Evolutionary conservation across 2,888 invertebrate genomes (phyloP).

Genomic region (Torymus aiolomorphi): DNA sequence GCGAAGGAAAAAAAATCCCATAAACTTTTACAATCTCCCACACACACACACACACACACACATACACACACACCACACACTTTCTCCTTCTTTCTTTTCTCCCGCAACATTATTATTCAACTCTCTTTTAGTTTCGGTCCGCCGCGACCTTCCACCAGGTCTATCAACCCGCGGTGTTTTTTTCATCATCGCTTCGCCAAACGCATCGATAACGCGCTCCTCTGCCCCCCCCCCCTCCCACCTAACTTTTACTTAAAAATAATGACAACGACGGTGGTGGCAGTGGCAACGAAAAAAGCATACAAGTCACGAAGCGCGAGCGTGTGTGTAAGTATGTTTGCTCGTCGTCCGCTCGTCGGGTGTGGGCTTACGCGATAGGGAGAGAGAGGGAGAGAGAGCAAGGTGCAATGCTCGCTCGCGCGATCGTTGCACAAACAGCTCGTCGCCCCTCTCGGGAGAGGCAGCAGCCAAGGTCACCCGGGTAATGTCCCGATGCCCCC

Average conservation of each 20-base stretch:
- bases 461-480: slow-evolving; percentile 74
- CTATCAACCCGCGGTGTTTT: slow-evolving; percentile 41
- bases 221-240: neutral
- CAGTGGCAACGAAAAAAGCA: neutral
- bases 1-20: neutral
- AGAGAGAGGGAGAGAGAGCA: slow-evolving; percentile 58
- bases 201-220: slow-evolving; percentile 32
- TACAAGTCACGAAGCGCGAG: neutral
- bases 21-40: slow-evolving; percentile 37
- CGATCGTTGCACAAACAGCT: slow-evolving; percentile 72
- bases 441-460: slow-evolving; percentile 62
- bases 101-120: slow-evolving; percentile 43
- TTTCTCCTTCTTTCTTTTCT: neutral
- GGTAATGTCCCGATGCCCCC: slow-evolving; percentile 76
- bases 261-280: neutral
- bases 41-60: neutral
- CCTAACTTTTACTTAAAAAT: slow-evolving; percentile 17
- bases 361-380: slow-evolving; percentile 66
- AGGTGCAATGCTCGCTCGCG: slow-evolving; percentile 70
- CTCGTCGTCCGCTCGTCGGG: slow-evolving; percentile 41
- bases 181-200: slow-evolving; percentile 9
- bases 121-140: neutral
- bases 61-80: neutral
- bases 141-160: slow-evolving; percentile 42
- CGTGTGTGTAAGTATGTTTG: neutral